phyloP scores from a whole-genome alignment of 2,888 invertebrate species.

The Alcis repandata region DNA sequence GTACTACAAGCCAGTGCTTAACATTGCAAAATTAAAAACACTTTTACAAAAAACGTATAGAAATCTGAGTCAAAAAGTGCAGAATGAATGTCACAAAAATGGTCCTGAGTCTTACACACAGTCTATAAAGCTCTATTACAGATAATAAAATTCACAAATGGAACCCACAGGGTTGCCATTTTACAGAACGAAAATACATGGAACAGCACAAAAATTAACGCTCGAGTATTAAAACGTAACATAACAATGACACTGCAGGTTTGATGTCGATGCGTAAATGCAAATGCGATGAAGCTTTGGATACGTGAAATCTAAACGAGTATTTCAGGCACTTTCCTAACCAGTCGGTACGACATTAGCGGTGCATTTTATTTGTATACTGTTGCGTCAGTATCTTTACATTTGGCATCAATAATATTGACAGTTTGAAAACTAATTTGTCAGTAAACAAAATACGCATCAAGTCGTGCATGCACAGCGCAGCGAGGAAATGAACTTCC shows the following conservation, averaged over 20 bases:
- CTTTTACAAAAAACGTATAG: conserved; percentile 65
- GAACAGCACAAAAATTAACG: conserved; percentile 80
- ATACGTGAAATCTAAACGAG: conserved; percentile 37
- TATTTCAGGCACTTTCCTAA: not conserved
- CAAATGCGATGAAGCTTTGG: conserved; percentile 71
- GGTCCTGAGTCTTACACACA: conserved; percentile 83
- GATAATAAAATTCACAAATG: conserved; percentile 64
- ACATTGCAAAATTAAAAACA: conserved; percentile 69
- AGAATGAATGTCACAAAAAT: conserved; percentile 72
- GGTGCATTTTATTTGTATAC: not conserved
- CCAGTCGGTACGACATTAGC: not conserved
- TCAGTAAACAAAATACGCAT: too few species aligned
- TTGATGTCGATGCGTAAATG: conserved; percentile 73
- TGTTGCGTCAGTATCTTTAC: not conserved
- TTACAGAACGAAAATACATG: conserved; percentile 71
- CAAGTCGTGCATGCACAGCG: too few species aligned
- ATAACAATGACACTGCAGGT: conserved; percentile 77
- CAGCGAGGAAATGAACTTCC: too few species aligned
- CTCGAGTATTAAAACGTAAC: conserved; percentile 72
- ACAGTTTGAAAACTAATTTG: too few species aligned
- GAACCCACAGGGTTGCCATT: conserved; percentile 59
- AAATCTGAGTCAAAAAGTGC: conserved; percentile 71
- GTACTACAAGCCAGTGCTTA: conserved; percentile 79
- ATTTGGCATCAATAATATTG: too few species aligned
- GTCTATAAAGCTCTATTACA: conserved; percentile 83